Conservation (phyloP, 1,140 invertebrate species). For the Choristoneura fumiferana region DNA sequence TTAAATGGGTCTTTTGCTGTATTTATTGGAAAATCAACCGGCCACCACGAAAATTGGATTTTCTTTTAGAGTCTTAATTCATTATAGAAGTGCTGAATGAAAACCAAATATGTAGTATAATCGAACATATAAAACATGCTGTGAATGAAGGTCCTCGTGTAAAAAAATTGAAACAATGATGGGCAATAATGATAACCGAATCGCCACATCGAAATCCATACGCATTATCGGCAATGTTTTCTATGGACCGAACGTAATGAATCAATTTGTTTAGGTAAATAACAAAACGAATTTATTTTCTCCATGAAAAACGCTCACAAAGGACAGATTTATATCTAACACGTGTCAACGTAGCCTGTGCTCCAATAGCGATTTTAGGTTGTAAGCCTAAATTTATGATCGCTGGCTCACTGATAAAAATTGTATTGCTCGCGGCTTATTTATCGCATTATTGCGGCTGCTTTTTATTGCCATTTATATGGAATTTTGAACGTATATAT, state of each 20-base stretch:
- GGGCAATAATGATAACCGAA: too few relatives aligned
- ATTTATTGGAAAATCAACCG: too few relatives aligned
- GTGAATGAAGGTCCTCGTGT: too few relatives aligned
- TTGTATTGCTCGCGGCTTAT: conserved; percentile 56
- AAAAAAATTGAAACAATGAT: too few relatives aligned
- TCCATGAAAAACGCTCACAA: conserved; percentile 46
- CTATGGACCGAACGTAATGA: neutral
- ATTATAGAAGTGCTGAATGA: too few relatives aligned
- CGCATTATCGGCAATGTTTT: neutral
- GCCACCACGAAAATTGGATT: too few relatives aligned
- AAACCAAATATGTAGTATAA: too few relatives aligned
- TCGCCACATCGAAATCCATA: too few relatives aligned
- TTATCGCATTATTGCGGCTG: conserved; percentile 37
- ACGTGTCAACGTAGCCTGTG: conserved; percentile 42
- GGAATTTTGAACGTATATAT: neutral
- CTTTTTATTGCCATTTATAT: conserved; percentile 28
- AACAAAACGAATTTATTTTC: conserved; percentile 2
- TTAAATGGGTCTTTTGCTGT: too few relatives aligned
- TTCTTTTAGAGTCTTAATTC: too few relatives aligned
- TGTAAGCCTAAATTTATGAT: conserved; percentile 66
- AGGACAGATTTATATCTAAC: conserved; percentile 54
- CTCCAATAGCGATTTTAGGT: conserved; percentile 51
- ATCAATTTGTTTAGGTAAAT: conserved; percentile 7
- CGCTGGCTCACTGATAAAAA: conserved; percentile 60
- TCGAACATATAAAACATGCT: too few relatives aligned